Evolutionary conservation across 1,140 invertebrate genomes (phyloP).

Genomic region (Gryon sp.): DNA sequence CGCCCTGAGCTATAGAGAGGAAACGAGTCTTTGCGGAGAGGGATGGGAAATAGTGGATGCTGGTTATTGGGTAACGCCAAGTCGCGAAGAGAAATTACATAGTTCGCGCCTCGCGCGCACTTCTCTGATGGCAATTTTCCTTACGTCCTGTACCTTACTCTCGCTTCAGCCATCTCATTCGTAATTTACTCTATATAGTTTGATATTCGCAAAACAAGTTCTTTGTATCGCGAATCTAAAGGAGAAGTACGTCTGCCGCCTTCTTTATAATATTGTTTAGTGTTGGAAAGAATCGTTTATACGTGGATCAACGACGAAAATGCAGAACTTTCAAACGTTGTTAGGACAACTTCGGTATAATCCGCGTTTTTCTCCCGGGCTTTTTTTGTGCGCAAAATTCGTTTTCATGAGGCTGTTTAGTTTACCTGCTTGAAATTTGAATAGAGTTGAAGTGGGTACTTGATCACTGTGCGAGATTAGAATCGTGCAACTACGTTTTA

Average conservation of each 20-base stretch:
- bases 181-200: constrained; percentile 46
- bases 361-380: background rate
- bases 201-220: constrained; percentile 54
- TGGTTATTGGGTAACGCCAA: constrained; percentile 44
- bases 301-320: constrained; percentile 14
- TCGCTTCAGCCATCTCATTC: constrained; percentile 19
- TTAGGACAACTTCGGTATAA: constrained; percentile 16
- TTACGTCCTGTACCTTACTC: background rate
- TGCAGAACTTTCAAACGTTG: constrained; percentile 14
- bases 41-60: background rate
- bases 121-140: constrained; percentile 35
- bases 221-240: constrained; percentile 25
- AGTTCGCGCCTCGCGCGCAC: constrained; percentile 13
- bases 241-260: constrained; percentile 1
- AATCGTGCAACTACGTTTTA: constrained; percentile 18
- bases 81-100: constrained; percentile 44
- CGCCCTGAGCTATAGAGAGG: background rate
- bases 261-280: constrained; percentile 43
- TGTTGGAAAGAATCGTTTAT: constrained; percentile 15
- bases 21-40: background rate
- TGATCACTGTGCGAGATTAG: constrained; percentile 21
- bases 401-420: constrained; percentile 24
- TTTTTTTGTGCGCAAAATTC: constrained; percentile 2
- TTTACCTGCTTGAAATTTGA: constrained; percentile 19
- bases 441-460: constrained; percentile 19